Evolutionary conservation across 1,140 invertebrate species (phyloP).

Genomic region (Hyles euphorbiae): DNA sequence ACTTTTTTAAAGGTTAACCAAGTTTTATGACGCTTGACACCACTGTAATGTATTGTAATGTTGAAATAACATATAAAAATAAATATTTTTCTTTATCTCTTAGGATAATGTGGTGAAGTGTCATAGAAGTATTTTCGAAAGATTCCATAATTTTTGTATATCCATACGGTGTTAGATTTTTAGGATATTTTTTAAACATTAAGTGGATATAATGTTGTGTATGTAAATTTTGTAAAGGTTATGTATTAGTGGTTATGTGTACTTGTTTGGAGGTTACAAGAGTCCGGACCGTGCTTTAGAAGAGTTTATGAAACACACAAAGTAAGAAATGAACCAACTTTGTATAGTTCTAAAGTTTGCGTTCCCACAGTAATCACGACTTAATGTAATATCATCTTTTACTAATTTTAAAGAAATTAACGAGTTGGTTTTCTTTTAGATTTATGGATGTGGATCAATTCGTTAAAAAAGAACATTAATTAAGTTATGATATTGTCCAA

Average conservation of each 20-base stretch:
- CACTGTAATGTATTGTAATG: no score
- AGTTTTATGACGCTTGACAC: not conserved
- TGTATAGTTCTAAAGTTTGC: no score
- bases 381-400: no score
- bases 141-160: conserved; percentile 11
- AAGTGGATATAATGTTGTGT: conserved; percentile 13
- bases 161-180: conserved; percentile 33
- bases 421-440: no score
- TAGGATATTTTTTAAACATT: conserved; percentile 31
- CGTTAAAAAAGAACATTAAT: no score
- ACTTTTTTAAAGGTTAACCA: conserved; percentile 3
- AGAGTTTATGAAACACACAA: no score
- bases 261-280: not conserved
- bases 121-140: not conserved
- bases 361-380: no score
- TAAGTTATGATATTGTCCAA: no score
- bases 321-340: no score
- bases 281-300: not conserved
- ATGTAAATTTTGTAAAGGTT: conserved; percentile 57
- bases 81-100: conserved; percentile 3
- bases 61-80: not conserved
- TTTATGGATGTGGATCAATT: no score
- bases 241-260: conserved; percentile 11
- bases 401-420: no score
- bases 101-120: not conserved